A percentile compares a stretch with the other conserved stretches of the same genome.
These are phyloP conservation scores for Volucella zonaria DNA, from an alignment of 2,888 invertebrate genomes.

Conservation along the genomic window DNA sequence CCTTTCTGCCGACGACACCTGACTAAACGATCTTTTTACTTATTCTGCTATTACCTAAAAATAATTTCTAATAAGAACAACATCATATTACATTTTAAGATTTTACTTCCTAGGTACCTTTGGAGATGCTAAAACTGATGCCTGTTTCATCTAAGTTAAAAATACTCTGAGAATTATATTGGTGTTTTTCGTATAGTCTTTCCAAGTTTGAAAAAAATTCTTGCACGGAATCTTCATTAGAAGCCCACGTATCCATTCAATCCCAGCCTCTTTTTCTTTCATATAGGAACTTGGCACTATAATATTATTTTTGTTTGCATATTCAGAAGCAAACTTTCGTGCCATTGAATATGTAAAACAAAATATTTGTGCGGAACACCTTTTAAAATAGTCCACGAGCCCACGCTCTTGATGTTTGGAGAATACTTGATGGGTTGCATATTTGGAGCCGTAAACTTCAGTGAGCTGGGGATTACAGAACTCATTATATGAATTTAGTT, in stretches of 20 bases:
- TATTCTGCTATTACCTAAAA: background rate
- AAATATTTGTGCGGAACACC: no score
- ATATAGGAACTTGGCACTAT: no score
- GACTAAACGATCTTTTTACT: slow-evolving; percentile 14
- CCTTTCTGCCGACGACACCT: slow-evolving; percentile 7
- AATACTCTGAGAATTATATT: no score
- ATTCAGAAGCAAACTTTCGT: no score
- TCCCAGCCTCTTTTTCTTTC: no score
- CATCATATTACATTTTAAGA: background rate
- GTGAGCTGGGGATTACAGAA: slow-evolving; percentile 2
- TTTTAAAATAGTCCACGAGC: background rate
- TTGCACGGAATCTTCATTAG: background rate
- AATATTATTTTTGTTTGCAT: no score
- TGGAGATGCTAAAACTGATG: no score
- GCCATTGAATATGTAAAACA: no score
- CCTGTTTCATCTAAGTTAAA: no score
- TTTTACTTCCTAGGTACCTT: no score
- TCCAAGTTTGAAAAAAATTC: background rate
- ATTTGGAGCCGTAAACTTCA: background rate
- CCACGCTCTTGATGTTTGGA: slow-evolving; percentile 6
- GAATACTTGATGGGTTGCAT: no score
- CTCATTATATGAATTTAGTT: background rate
- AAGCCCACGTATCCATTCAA: background rate
- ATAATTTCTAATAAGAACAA: slow-evolving; percentile 14
- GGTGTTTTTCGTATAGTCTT: no score